Base-by-base conservation (phyloP, 2,113 vertebrate genomes). In the Lampris incognitus region DNA sequence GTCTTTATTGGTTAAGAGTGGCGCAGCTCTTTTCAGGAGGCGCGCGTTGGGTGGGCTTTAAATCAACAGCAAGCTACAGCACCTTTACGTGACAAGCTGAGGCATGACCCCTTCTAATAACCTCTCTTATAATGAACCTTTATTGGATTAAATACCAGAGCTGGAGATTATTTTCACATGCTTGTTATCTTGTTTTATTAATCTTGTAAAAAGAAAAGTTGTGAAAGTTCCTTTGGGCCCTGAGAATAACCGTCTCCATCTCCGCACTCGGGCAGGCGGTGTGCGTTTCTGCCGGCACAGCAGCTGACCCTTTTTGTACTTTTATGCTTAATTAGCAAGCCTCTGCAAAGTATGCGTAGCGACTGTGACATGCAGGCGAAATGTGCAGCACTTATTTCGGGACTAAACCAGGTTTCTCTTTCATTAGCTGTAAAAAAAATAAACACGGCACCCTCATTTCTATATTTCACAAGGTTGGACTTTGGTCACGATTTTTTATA, bases 101-200 rank as follows among this genome's bases (percentile, higher is more conserved):
- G 73, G 58, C 82, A 75, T 64, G 82, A 84, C 72, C 82, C 60
- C 75, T 0, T 78, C 76, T 74, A 78, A 87, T 76, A 66, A 73
- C 78, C 68, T 86, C 84, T 84, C 61, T 89, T 69, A 78, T 88
- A 85, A 88, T 93, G 84, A 88, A 56, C 63, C 73, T 85, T 85
- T 78, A 84, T 76, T 75, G 79, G 78, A 89, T 90, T 78, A 78
- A 77, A 90, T 51, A 76, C 69, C 40, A 82, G 55, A 72, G 71
- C 42, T 1, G 39, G 3, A 70, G 57, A 87, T 91, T 91, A 87
- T 87, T 84, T 85, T 92, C 87, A 79, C 79, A 76, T 76, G 89
- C 79, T 83, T 83, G 81, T 91, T 88, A 85, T 91, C 72, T 82
- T 66, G 82, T 87, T 92, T 92, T 91, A 91, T 85, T 90, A 80